A percentile compares a stretch with the other conserved stretches of the same genome.
phyloP scores from a whole-genome alignment of 2,113 vertebrate species.

The Diadophis punctatus region DNA sequence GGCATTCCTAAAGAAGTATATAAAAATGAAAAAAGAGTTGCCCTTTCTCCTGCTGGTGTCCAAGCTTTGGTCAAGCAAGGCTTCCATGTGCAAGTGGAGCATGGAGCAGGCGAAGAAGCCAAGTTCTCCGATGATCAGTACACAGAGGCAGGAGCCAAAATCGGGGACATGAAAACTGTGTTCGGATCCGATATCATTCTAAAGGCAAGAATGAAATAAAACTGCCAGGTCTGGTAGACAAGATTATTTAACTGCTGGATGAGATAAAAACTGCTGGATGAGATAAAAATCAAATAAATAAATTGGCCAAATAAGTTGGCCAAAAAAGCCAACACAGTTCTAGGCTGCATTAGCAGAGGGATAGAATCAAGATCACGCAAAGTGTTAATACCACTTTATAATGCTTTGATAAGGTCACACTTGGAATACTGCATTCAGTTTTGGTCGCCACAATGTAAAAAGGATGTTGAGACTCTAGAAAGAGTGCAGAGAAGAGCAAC shows the following conservation, averaged over 20 bases:
- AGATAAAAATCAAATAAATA: no score
- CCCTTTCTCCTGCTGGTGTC: slow-evolving; percentile 56
- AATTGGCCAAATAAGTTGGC: no score
- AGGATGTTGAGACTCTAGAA: no score
- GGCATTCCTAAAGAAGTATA: slow-evolving; percentile 70
- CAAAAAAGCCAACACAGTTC: no score
- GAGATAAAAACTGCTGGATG: no score
- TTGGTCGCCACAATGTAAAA: no score
- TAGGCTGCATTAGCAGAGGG: no score
- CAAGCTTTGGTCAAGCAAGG: slow-evolving; percentile 70
- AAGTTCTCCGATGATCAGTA: slow-evolving; percentile 73
- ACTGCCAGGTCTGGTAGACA: neutral
- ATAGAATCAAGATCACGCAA: no score
- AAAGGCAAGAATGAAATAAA: slow-evolving; percentile 53
- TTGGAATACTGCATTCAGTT: no score
- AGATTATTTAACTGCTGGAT: neutral
- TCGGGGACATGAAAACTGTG: slow-evolving; percentile 62
- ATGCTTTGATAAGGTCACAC: no score
- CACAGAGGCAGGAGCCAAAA: slow-evolving; percentile 58
- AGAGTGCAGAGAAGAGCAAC: no score
- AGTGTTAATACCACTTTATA: no score
- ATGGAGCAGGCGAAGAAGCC: slow-evolving; percentile 66
- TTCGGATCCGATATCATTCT: slow-evolving; percentile 70
- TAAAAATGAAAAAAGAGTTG: slow-evolving; percentile 66
- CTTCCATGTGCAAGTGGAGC: slow-evolving; percentile 69